Evolutionary conservation across 2,888 invertebrate species (phyloP).

Genomic region (Eumacrocentrus americanus): DNA sequence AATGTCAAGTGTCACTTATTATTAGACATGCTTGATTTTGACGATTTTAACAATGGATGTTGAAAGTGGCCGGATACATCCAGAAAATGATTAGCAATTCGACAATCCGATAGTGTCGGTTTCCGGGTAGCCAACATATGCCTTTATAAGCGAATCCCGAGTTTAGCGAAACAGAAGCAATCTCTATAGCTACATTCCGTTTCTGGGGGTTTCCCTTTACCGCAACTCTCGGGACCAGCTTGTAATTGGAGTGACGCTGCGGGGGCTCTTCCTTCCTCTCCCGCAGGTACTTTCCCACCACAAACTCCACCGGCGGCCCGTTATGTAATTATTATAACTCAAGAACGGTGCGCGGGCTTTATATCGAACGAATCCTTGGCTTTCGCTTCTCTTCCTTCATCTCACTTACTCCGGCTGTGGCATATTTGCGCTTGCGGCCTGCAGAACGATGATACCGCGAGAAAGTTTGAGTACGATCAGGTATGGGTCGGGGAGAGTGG

Average conservation of each 20-base stretch:
- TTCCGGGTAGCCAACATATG: not conserved
- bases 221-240: slow-evolving; percentile 35
- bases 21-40: too few species aligned
- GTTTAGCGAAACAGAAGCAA: slow-evolving; percentile 1
- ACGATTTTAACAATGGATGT: too few species aligned
- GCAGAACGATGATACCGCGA: slow-evolving; percentile 24
- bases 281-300: slow-evolving; percentile 24
- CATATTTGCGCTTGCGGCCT: slow-evolving; percentile 25
- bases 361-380: slow-evolving; percentile 39
- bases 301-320: slow-evolving; percentile 43
- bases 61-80: too few species aligned
- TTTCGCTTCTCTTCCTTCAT: not conserved
- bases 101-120: not conserved
- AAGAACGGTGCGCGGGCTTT: slow-evolving; percentile 32
- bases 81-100: not conserved
- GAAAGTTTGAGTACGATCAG: slow-evolving; percentile 26
- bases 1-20: too few species aligned
- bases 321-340: slow-evolving; percentile 47
- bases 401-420: slow-evolving; percentile 4
- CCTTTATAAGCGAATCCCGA: slow-evolving; percentile 1
- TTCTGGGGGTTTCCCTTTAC: slow-evolving; percentile 17
- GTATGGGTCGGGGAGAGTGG: not conserved
- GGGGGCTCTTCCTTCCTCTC: slow-evolving; percentile 30
- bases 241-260: slow-evolving; percentile 50
- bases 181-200: slow-evolving; percentile 1